A percentile compares a stretch with the other conserved stretches of the same genome.
phyloP scores from a whole-genome alignment of 2,797 vertebrate genomes.

The Sebastolobus alascanus region DNA sequence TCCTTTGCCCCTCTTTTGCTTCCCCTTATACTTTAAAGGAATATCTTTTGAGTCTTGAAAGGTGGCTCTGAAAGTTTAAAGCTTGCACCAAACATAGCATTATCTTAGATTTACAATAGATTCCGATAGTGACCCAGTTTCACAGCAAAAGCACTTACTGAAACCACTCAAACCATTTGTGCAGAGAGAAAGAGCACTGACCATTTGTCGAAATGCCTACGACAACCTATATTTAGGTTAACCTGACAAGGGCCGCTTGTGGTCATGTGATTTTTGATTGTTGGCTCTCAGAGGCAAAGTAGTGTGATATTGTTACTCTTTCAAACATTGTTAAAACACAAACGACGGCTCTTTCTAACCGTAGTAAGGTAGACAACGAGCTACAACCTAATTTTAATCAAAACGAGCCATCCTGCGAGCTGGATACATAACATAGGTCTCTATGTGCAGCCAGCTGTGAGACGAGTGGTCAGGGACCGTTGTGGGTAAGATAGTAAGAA shows the following conservation, averaged over 20 bases:
- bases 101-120: not conserved
- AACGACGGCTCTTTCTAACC: too few species aligned
- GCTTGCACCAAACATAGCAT: not conserved
- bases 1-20: not conserved
- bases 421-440: too few species aligned
- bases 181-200: not conserved
- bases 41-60: not conserved
- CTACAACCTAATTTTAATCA: too few species aligned
- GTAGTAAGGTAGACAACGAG: too few species aligned
- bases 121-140: not conserved
- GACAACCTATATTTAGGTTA: slow-evolving; percentile 3
- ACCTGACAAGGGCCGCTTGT: not conserved
- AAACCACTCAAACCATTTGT: not conserved
- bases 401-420: too few species aligned
- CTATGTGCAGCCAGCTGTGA: too few species aligned
- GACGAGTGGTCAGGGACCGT: too few species aligned
- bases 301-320: not conserved
- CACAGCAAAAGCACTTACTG: not conserved
- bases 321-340: too few species aligned
- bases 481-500: too few species aligned
- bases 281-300: slow-evolving; percentile 3
- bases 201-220: not conserved
- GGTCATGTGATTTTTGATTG: slow-evolving; percentile 1
- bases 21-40: not conserved
- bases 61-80: not conserved